Evolutionary conservation across 1,140 invertebrate genomes (phyloP).

Genomic region (Lepidostoma basale): DNA sequence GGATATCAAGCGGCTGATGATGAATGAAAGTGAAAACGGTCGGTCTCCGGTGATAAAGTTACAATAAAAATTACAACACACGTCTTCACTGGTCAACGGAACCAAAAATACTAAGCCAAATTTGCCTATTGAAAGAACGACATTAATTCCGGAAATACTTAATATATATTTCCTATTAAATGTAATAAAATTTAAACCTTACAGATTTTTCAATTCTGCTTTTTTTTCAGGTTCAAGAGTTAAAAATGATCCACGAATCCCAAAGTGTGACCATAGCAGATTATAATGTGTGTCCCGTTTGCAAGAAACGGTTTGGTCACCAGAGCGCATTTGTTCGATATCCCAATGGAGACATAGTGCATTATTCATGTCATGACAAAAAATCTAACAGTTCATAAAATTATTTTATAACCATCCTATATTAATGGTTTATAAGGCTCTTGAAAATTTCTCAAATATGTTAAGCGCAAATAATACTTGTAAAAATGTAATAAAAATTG

Average conservation of each 20-base stretch:
- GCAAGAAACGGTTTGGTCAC: slow-evolving; percentile 90
- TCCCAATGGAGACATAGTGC: slow-evolving; percentile 90
- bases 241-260: slow-evolving; percentile 79
- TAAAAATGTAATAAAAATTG: too few relatives aligned
- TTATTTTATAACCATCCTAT: not conserved
- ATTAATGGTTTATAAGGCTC: not conserved
- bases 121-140: too few relatives aligned
- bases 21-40: too few relatives aligned
- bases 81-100: too few relatives aligned
- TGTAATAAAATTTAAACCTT: too few relatives aligned
- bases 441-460: not conserved
- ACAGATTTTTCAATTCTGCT: too few relatives aligned
- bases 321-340: slow-evolving; percentile 91
- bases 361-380: slow-evolving; percentile 76
- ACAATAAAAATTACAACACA: too few relatives aligned
- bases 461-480: not conserved
- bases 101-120: too few relatives aligned
- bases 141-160: too few relatives aligned
- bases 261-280: slow-evolving; percentile 84
- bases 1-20: too few relatives aligned
- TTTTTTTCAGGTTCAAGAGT: slow-evolving; percentile 70
- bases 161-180: too few relatives aligned
- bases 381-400: slow-evolving; percentile 20
- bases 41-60: too few relatives aligned
- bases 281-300: slow-evolving; percentile 86